These are phyloP conservation scores for Orussus abietinus DNA, from an alignment of 1,140 invertebrate genomes.

Conservation along the genomic window DNA sequence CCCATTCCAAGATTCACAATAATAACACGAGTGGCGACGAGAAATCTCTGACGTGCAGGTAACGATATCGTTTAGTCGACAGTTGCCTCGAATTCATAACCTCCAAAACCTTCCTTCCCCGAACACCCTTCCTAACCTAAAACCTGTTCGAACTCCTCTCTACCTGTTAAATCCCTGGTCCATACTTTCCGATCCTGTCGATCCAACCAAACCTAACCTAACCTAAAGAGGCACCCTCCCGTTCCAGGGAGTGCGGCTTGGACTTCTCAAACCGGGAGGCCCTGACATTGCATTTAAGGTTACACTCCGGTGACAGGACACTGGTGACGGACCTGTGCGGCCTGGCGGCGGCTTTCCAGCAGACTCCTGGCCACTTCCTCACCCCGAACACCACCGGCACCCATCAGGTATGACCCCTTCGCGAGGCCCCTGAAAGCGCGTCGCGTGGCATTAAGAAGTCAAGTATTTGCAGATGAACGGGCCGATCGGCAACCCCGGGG, in stretches of 20 bases:
- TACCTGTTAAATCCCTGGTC: no score
- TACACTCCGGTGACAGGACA: conserved; percentile 79
- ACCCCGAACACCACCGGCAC: conserved; percentile 54
- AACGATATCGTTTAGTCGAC: no score
- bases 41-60: conserved; percentile 51
- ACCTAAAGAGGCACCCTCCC: no score
- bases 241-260: conserved; percentile 61
- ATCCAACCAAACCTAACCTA: no score
- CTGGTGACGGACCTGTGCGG: conserved; percentile 82
- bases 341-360: conserved; percentile 68
- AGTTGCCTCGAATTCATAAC: no score
- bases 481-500: conserved; percentile 40
- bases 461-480: conserved; percentile 46
- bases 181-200: no score
- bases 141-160: no score
- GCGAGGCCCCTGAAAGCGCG: background rate
- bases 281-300: conserved; percentile 71
- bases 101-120: no score
- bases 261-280: conserved; percentile 69
- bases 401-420: conserved; percentile 58
- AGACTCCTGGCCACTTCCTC: conserved; percentile 60
- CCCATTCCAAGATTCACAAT: conserved; percentile 66
- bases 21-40: conserved; percentile 44
- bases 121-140: no score
- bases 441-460: conserved; percentile 9